These are phyloP conservation scores for Gymnobelideus leadbeateri DNA, from an alignment of 2,113 vertebrate genomes.

Conservation along the genomic window DNA sequence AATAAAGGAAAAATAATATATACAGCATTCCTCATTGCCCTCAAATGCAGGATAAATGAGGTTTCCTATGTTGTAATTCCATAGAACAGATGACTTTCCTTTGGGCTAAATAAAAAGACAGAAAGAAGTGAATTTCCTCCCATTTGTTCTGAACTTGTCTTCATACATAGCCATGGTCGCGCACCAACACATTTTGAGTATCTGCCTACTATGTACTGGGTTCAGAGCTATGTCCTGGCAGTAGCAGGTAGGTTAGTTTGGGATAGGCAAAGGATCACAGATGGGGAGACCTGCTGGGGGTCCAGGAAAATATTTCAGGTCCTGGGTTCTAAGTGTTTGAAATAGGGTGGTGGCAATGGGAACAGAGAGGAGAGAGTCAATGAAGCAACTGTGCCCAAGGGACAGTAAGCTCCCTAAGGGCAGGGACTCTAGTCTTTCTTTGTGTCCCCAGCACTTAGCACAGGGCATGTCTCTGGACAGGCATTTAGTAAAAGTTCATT, in stretches of 20 bases:
- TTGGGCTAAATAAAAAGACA: neutral
- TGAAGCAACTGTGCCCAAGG: neutral
- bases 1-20: neutral
- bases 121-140: neutral
- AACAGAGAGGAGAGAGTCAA: neutral
- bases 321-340: neutral
- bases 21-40: neutral
- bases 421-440: neutral
- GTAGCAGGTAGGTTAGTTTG: neutral
- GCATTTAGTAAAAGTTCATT: neutral
- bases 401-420: neutral
- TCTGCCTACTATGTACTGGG: neutral
- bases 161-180: neutral
- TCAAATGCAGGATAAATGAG: neutral
- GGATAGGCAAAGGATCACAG: neutral
- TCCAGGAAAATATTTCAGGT: neutral
- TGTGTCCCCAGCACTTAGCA: neutral
- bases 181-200: neutral
- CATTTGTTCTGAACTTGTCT: neutral
- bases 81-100: neutral
- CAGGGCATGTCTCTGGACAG: neutral
- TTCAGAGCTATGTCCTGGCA: neutral
- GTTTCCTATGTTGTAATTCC: neutral
- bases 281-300: neutral
- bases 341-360: neutral